phyloP scores from a whole-genome alignment of 2,888 invertebrate genomes.

The Acronicta psi region DNA sequence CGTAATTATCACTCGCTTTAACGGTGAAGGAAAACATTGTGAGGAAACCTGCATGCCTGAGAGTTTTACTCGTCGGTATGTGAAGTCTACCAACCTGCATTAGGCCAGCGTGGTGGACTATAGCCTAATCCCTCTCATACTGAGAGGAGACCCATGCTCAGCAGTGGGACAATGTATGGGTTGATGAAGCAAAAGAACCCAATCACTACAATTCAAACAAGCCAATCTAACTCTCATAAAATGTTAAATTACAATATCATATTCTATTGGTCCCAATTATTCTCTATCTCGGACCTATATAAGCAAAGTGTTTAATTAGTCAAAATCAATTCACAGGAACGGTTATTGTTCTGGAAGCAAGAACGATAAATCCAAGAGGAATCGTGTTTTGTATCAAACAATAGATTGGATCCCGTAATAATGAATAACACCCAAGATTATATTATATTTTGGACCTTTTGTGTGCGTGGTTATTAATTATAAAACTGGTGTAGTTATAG shows the following conservation, averaged over 20 bases:
- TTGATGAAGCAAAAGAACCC: neutral
- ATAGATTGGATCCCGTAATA: slow-evolving; percentile 61
- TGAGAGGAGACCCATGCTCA: too few relatives aligned
- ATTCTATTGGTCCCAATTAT: slow-evolving; percentile 26
- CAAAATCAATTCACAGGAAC: slow-evolving; percentile 73
- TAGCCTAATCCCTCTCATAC: too few relatives aligned
- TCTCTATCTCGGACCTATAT: slow-evolving; percentile 48
- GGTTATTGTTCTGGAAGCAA: slow-evolving; percentile 71
- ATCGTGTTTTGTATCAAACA: slow-evolving; percentile 72
- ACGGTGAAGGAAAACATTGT: too few relatives aligned
- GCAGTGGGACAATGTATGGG: too few relatives aligned
- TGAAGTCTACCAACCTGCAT: too few relatives aligned
- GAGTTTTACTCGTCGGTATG: too few relatives aligned
- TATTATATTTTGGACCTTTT: slow-evolving; percentile 49
- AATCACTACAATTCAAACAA: slow-evolving; percentile 13
- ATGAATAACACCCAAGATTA: slow-evolving; percentile 55
- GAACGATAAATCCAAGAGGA: slow-evolving; percentile 70
- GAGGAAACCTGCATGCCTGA: too few relatives aligned
- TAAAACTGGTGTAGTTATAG: neutral
- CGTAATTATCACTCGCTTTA: too few relatives aligned
- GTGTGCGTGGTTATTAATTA: slow-evolving; percentile 35
- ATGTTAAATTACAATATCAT: slow-evolving; percentile 53
- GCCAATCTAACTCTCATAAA: slow-evolving; percentile 11
- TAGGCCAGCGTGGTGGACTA: too few relatives aligned
- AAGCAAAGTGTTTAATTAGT: slow-evolving; percentile 74